Conservation (phyloP, 37 sponge, comb jelly and placozoan species). For the Aphrocallistes beatrix region DNA sequence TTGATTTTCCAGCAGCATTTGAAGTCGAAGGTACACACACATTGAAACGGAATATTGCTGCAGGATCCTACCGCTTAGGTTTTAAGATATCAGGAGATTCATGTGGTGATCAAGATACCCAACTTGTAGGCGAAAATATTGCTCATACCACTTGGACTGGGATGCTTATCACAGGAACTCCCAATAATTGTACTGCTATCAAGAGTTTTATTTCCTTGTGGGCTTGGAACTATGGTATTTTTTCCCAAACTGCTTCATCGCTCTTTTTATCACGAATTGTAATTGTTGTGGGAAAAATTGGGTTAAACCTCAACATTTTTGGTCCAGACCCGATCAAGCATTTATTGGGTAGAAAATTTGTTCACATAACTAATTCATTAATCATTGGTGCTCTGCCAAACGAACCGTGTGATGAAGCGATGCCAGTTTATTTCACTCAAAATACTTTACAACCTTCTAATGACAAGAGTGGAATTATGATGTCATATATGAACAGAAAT, state of each 20-base stretch:
- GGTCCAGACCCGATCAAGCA: conserved; percentile 78
- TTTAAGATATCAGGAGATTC: conserved; percentile 47
- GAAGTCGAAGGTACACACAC: conserved; percentile 49
- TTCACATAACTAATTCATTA: conserved; percentile 39
- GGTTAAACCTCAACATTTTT: conserved; percentile 62
- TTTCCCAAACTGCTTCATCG: conserved; percentile 52
- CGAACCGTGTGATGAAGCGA: conserved; percentile 28
- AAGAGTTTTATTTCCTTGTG: conserved; percentile 44
- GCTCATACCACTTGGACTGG: conserved; percentile 59
- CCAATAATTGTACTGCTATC: conserved; percentile 46
- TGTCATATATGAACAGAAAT: conserved; percentile 60
- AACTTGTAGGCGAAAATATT: conserved; percentile 31
- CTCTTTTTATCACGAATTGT: conserved; percentile 37
- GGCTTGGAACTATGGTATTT: conserved; percentile 70
- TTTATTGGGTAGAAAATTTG: conserved; percentile 42
- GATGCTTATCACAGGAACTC: conserved; percentile 39
- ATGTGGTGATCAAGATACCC: conserved; percentile 23
- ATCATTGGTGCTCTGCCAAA: conserved; percentile 45
- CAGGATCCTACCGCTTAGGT: conserved; percentile 45
- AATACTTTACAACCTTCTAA: background rate
- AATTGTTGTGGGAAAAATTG: conserved; percentile 56
- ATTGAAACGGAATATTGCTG: conserved; percentile 56
- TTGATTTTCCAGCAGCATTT: conserved; percentile 76
- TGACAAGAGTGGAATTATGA: conserved; percentile 57
- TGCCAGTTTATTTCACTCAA: conserved; percentile 22